Conservation (phyloP, 2,888 invertebrate species). For the Sepioteuthis lessoniana region DNA sequence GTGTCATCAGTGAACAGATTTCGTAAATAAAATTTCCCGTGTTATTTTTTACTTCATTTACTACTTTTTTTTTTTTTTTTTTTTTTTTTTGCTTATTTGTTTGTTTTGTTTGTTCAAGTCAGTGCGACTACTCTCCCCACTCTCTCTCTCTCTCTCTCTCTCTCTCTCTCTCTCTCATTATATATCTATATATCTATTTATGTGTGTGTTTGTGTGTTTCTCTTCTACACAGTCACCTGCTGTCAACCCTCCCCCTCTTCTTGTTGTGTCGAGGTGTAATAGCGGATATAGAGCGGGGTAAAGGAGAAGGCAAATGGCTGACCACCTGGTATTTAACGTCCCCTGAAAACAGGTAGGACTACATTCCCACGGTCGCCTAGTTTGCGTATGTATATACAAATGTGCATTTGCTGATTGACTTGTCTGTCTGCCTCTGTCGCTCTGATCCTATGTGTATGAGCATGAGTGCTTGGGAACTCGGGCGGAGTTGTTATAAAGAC, state of each 20-base stretch:
- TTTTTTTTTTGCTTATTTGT: too few species aligned
- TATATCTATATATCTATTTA: background rate
- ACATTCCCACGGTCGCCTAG: slow-evolving; percentile 35
- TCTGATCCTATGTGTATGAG: background rate
- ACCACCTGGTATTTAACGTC: slow-evolving; percentile 33
- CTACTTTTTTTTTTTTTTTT: background rate
- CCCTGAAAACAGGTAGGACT: slow-evolving; percentile 23
- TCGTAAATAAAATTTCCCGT: background rate
- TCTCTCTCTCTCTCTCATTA: background rate
- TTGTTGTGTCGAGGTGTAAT: background rate
- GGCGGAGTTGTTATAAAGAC: slow-evolving; percentile 25
- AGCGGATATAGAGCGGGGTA: background rate
- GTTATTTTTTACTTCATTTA: background rate
- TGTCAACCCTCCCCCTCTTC: background rate
- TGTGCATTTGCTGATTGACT: too few species aligned
- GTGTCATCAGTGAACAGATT: background rate
- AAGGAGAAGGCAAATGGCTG: slow-evolving; percentile 9
- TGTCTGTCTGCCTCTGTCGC: background rate
- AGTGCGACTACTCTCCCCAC: background rate
- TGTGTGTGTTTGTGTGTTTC: too few species aligned
- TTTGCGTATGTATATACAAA: slow-evolving; percentile 40
- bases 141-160: background rate
- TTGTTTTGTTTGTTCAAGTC: too few species aligned
- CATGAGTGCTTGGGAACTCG: background rate
- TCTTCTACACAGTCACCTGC: background rate